Evolutionary conservation across 1,140 invertebrate species (phyloP).

Genomic region (Drosophila nasuta): DNA sequence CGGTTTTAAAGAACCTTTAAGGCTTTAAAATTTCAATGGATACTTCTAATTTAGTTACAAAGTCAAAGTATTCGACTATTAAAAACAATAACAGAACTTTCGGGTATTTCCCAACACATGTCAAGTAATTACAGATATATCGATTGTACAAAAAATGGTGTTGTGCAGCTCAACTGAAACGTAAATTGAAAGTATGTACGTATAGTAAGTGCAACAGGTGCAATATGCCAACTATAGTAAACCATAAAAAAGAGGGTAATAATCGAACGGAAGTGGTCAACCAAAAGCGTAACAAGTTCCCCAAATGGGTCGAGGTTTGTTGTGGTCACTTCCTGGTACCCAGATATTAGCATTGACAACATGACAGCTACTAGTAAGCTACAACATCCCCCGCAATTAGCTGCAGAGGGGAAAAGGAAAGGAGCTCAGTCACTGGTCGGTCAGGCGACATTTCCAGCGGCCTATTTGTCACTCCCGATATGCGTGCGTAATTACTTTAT

Average conservation of each 20-base stretch:
- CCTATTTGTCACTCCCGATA: constrained; percentile 35
- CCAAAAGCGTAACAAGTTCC: constrained; percentile 48
- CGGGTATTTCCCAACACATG: background rate
- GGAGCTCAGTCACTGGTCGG: constrained; percentile 5
- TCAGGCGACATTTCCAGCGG: constrained; percentile 49
- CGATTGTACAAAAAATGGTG: background rate
- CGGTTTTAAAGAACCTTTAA: too few species aligned
- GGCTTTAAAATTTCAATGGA: too few species aligned
- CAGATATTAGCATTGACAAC: constrained; percentile 14
- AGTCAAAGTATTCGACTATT: too few species aligned
- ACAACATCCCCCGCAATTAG: constrained; percentile 27
- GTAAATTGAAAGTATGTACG: too few species aligned
- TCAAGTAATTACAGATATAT: constrained; percentile 4
- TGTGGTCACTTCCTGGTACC: constrained; percentile 49
- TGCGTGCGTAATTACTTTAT: constrained; percentile 68
- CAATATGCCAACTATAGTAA: constrained; percentile 1
- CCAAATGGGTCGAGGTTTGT: constrained; percentile 65
- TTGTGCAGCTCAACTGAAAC: background rate
- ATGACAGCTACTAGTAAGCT: too few species aligned
- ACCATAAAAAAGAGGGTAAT: constrained; percentile 17
- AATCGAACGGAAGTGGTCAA: constrained; percentile 44
- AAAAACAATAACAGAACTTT: background rate
- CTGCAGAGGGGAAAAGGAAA: constrained; percentile 5
- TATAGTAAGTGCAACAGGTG: constrained; percentile 39
- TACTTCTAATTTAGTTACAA: too few species aligned